A percentile compares a stretch with the other conserved stretches of the same genome.
phyloP scores from a whole-genome alignment of 2,888 invertebrate species.

The Apodemia zela region DNA sequence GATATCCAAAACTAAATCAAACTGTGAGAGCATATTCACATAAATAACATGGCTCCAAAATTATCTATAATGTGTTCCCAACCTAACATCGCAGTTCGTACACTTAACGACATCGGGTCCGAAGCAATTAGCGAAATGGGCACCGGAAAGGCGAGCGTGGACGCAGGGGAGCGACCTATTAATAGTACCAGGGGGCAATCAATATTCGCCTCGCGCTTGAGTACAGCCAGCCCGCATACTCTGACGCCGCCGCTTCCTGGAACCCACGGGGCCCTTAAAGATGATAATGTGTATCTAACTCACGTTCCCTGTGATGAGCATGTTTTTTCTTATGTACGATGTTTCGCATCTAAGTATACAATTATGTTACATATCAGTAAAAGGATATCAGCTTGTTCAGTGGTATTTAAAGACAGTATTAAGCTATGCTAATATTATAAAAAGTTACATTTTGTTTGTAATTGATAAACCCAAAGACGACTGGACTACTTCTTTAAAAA shows the following conservation, averaged over 20 bases:
- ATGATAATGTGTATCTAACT: slow-evolving; percentile 9
- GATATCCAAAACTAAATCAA: no score
- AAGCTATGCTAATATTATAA: no score
- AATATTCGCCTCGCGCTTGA: slow-evolving; percentile 60
- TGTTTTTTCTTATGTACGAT: background rate
- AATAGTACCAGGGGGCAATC: slow-evolving; percentile 56
- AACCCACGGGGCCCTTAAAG: slow-evolving; percentile 20
- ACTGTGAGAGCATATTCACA: background rate
- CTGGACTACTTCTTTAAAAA: no score
- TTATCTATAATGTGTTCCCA: slow-evolving; percentile 6
- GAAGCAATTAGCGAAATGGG: slow-evolving; percentile 62
- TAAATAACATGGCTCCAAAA: slow-evolving; percentile 9
- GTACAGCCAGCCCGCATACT: slow-evolving; percentile 26
- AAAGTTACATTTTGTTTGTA: no score
- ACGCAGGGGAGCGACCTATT: slow-evolving; percentile 53
- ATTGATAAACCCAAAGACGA: no score
- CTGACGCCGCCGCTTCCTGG: slow-evolving; percentile 27
- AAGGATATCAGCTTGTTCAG: no score
- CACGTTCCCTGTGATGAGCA: background rate
- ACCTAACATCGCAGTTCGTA: slow-evolving; percentile 16
- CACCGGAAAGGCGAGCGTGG: slow-evolving; percentile 38
- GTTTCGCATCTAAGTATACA: background rate
- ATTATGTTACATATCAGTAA: background rate
- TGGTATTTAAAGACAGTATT: no score
- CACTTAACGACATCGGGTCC: slow-evolving; percentile 31